Base-by-base conservation (phyloP, 2,888 invertebrate species). In the Mamestra brassicae region DNA sequence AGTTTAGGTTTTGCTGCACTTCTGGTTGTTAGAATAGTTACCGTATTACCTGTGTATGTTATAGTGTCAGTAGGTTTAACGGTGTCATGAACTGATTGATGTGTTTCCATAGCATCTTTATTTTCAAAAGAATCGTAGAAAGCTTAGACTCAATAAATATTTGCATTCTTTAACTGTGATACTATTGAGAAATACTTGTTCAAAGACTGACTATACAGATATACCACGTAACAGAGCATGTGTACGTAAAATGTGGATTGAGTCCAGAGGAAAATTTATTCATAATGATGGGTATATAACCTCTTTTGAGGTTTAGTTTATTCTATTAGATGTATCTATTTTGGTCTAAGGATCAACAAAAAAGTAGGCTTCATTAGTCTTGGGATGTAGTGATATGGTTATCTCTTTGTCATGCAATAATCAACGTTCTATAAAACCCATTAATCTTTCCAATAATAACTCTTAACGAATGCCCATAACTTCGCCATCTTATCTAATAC, bases 1-100 rank as follows among this genome's bases (percentile, higher is more conserved):
- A 50, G 47, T 47, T 55, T 34, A 67, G 52, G 78, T 79, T 78
- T 79, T 64, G 54, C 57, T 26, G 42, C 47, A 74, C 34, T 67
- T 50, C 58, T 8, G 13, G 47, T 36, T 61, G 60, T 45, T 68
- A 38, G 54, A 61, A 54, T 34, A n/a, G 50, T 68, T 50, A 76
- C 50, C 8, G 76, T 55, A 68, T 68, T 68, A 38, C 13, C 58
- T 52, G 45, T 58, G 17, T 47, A 10, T 65, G 52, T 50, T 65
- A 60, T 13, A 47, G 76, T 55, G 75, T 26, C 34, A 76, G 71
- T 64, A 15, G 54, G 13, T 5, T 17, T 47, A 47, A 2, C 0
- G 38, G 4, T 63, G n/a, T 47, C 52, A 60, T 36, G 42, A 42
- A 47, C 5, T 61, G 42, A 50, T 61, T 8, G 15, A 50, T 63